A percentile compares a stretch with the other conserved stretches of the same genome.
These are phyloP conservation scores for Ichneumoninae sp. DNA, from an alignment of 2,888 invertebrate species.

Conservation along the genomic window DNA sequence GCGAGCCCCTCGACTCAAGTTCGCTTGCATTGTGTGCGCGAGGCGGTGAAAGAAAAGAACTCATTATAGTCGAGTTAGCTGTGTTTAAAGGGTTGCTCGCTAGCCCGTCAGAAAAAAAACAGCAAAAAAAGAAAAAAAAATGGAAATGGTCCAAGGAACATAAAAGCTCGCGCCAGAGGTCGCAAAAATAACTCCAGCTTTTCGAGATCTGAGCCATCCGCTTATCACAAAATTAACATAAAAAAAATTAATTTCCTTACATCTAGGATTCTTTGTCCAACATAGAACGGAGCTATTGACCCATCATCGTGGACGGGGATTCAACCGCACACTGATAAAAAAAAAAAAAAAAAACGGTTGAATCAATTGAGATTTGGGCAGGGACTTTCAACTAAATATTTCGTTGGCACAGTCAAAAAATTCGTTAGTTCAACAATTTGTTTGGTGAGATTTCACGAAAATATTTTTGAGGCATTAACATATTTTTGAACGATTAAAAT, in stretches of 20 bases:
- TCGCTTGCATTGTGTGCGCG: constrained; percentile 49
- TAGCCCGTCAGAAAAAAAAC: constrained; percentile 21
- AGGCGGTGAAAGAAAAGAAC: constrained; percentile 64
- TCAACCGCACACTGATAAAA: background rate
- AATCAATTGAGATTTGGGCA: too few relatives aligned
- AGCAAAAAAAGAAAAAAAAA: constrained; percentile 20
- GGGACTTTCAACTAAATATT: too few relatives aligned
- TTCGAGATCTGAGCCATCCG: background rate
- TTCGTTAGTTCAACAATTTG: too few relatives aligned
- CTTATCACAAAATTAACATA: background rate
- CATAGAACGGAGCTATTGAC: background rate
- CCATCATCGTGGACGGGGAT: background rate
- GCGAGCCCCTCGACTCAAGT: constrained; percentile 55
- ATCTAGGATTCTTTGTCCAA: background rate
- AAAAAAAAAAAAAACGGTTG: background rate
- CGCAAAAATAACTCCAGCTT: constrained; percentile 31
- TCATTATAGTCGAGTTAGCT: constrained; percentile 65
- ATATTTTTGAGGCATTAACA: too few relatives aligned
- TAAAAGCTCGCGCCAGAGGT: constrained; percentile 15
- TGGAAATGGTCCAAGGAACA: background rate
- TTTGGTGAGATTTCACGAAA: too few relatives aligned
- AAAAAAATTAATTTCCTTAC: background rate
- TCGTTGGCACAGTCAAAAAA: too few relatives aligned
- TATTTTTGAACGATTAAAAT: too few relatives aligned
- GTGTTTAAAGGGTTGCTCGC: constrained; percentile 65